Percentiles rank a stretch among this genome's conserved stretches.
Conservation (phyloP, 1,140 invertebrate species). For the Lineus longissimus region DNA sequence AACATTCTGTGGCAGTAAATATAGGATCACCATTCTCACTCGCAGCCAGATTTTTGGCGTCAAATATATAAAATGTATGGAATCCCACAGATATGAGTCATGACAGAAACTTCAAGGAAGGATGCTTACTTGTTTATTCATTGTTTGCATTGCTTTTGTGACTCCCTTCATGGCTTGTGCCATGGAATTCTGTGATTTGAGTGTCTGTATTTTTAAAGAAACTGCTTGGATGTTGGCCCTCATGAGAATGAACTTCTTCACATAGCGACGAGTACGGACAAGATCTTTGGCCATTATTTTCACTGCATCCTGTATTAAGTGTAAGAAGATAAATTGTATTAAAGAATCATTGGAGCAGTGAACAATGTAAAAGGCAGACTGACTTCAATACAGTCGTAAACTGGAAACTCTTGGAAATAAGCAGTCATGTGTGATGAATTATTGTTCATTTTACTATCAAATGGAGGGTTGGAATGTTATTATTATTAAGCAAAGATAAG, state of each 20-base stretch:
- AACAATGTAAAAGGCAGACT: too few species aligned
- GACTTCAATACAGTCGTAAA: too few species aligned
- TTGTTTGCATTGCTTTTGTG: slow-evolving; percentile 95
- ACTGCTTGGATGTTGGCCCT: slow-evolving; percentile 99
- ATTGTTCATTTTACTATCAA: too few species aligned
- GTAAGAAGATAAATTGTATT: slow-evolving; percentile 12
- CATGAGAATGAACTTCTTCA: slow-evolving; percentile 99
- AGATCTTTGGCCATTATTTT: slow-evolving; percentile 99
- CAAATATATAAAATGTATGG: not conserved
- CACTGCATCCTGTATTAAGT: slow-evolving; percentile 81
- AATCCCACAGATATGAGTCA: not conserved
- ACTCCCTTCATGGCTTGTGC: slow-evolving; percentile 99
- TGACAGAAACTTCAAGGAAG: not conserved
- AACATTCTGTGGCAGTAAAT: not conserved
- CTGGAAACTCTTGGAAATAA: too few species aligned
- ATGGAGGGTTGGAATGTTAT: too few species aligned
- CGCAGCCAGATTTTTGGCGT: not conserved
- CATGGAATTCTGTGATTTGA: slow-evolving; percentile 98
- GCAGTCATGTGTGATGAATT: too few species aligned
- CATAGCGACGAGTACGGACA: slow-evolving; percentile 88
- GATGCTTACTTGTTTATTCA: slow-evolving; percentile 77
- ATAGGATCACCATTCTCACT: not conserved
- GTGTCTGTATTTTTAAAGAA: slow-evolving; percentile 95
- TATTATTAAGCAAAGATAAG: too few species aligned
- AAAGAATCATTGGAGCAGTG: too few species aligned